phyloP scores from a whole-genome alignment of 2,797 vertebrate genomes.

The Hydrocynus forskahlii region DNA sequence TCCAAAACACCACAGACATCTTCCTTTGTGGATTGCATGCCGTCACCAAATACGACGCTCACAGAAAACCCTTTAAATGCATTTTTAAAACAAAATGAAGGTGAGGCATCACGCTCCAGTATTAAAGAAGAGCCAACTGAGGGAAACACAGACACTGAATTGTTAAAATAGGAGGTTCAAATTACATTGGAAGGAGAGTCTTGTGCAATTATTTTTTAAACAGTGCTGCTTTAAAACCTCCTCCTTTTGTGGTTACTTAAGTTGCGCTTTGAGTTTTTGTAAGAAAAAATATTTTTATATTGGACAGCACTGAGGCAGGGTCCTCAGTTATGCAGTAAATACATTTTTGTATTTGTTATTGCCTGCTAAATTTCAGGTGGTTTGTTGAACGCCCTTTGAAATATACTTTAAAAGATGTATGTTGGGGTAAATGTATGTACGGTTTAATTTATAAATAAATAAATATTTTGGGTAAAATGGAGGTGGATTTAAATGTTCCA shows the following conservation, averaged over 20 bases:
- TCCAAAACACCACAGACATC: constrained; percentile 78
- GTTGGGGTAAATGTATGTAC: constrained; percentile 82
- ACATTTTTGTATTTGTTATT: constrained; percentile 99
- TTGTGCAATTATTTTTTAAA: constrained; percentile 65
- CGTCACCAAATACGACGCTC: constrained; percentile 91
- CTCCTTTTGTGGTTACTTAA: constrained; percentile 71
- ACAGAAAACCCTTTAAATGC: constrained; percentile 90
- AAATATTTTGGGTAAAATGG: constrained; percentile 92
- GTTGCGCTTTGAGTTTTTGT: constrained; percentile 60
- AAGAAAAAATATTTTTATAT: constrained; percentile 82
- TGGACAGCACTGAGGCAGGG: constrained; percentile 83
- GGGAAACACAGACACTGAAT: constrained; percentile 71
- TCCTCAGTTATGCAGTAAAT: constrained; percentile 87
- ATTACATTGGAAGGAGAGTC: constrained; percentile 72
- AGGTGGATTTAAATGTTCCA: constrained; percentile 36
- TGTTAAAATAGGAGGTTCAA: constrained; percentile 78
- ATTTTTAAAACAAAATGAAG: constrained; percentile 83
- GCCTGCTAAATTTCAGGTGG: constrained; percentile 87
- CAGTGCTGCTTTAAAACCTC: constrained; percentile 64
- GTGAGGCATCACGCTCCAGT: constrained; percentile 77
- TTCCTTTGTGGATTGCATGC: constrained; percentile 88
- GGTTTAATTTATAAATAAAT: constrained; percentile 99
- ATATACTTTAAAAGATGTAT: constrained; percentile 66
- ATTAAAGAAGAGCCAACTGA: constrained; percentile 86
- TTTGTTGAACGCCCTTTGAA: constrained; percentile 68